Conservation (phyloP, 1,140 invertebrate species). For the Pseudomyrmex cubaensis region DNA sequence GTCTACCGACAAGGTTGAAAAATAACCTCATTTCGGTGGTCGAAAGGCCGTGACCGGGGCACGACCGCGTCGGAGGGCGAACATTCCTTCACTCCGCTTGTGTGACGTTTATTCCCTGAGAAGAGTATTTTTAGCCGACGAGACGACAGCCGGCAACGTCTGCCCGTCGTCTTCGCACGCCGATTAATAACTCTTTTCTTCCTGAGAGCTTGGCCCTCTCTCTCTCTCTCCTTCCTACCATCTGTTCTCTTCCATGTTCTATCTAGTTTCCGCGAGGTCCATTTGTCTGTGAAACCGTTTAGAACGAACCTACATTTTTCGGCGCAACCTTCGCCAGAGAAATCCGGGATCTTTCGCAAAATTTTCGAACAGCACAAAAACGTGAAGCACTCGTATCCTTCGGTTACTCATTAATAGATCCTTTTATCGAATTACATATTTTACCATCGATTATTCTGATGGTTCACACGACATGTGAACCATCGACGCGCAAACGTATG, state of each 20-base stretch:
- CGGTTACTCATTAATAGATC: neutral
- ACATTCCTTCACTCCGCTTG: neutral
- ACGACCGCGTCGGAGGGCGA: neutral
- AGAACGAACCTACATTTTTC: constrained; percentile 25
- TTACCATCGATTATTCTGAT: neutral
- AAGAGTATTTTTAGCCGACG: constrained; percentile 69
- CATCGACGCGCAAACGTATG: no score
- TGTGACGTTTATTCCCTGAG: constrained; percentile 57
- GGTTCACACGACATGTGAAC: neutral
- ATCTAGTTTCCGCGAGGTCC: constrained; percentile 19
- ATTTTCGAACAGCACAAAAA: constrained; percentile 14
- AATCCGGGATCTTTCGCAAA: constrained; percentile 1
- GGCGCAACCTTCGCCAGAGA: constrained; percentile 7
- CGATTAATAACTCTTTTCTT: constrained; percentile 69
- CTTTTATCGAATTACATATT: constrained; percentile 7
- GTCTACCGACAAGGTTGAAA: constrained; percentile 24
- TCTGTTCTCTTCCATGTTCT: neutral
- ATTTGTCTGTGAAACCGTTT: constrained; percentile 42
- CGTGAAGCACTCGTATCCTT: neutral
- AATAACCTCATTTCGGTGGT: constrained; percentile 63
- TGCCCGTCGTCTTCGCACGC: constrained; percentile 49
- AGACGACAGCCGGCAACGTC: constrained; percentile 39
- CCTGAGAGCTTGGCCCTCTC: neutral
- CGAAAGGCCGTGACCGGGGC: constrained; percentile 34
- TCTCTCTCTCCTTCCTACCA: neutral